A percentile compares a stretch with the other conserved stretches of the same genome.
These are phyloP conservation scores for Cladorhizidae sp. DNA, from an alignment of 37 sponge, comb jelly and placozoan species.

Conservation along the genomic window DNA sequence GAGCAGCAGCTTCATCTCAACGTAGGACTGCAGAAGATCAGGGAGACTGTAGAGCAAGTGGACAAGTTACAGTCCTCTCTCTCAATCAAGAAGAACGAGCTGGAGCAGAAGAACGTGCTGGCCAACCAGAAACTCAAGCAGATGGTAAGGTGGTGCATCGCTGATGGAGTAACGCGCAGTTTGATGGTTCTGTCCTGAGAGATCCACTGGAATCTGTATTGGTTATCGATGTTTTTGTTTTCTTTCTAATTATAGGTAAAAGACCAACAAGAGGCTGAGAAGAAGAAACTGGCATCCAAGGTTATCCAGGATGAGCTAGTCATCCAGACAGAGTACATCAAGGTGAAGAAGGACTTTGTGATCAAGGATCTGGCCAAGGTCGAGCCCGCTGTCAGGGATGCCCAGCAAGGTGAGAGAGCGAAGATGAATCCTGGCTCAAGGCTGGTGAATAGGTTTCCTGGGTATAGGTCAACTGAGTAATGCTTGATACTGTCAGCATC, in stretches of 20 bases:
- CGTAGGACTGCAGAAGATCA: slow-evolving; percentile 93
- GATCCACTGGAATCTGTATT: background rate
- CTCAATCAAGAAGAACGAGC: slow-evolving; percentile 91
- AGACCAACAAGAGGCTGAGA: slow-evolving; percentile 95
- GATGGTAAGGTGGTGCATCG: slow-evolving; percentile 47
- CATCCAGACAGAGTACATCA: slow-evolving; percentile 53
- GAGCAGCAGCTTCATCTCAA: slow-evolving; percentile 98
- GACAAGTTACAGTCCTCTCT: slow-evolving; percentile 92
- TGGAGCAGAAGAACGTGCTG: slow-evolving; percentile 91
- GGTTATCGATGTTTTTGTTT: background rate
- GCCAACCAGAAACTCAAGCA: slow-evolving; percentile 98
- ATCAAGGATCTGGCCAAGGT: slow-evolving; percentile 89
- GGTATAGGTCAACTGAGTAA: too few species aligned
- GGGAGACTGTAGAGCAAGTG: slow-evolving; percentile 97
- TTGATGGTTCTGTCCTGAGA: too few species aligned
- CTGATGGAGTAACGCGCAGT: too few species aligned
- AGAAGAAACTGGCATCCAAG: slow-evolving; percentile 83
- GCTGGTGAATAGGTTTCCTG: too few species aligned
- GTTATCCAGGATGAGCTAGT: slow-evolving; percentile 79
- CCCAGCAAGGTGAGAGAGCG: slow-evolving; percentile 81
- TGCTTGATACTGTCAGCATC: too few species aligned
- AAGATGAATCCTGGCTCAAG: too few species aligned
- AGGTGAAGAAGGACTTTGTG: slow-evolving; percentile 71
- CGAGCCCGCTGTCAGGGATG: slow-evolving; percentile 96
- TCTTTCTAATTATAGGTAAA: slow-evolving; percentile 48